Evolutionary conservation across 2,797 vertebrate genomes (phyloP).

Genomic region (Lerista edwardsae): DNA sequence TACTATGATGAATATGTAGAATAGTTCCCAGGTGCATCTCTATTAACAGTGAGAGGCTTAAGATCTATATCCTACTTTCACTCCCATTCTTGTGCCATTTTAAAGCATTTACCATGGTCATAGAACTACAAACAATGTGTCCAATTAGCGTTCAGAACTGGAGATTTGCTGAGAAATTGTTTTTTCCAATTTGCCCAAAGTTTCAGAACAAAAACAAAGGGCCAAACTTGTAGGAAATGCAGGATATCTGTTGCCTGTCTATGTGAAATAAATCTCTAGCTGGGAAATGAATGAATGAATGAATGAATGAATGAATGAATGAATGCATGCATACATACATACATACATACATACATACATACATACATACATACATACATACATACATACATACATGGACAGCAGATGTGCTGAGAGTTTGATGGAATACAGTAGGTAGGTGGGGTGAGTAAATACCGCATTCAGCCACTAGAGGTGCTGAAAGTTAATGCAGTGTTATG

Average conservation of each 20-base stretch:
- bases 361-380: too few relatives aligned
- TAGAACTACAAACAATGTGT: background rate
- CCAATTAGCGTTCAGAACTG: background rate
- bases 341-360: too few relatives aligned
- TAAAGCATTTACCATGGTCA: background rate
- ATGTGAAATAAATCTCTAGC: background rate
- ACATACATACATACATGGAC: too few relatives aligned
- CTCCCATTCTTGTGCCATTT: background rate
- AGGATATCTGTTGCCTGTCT: background rate
- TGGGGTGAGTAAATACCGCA: too few relatives aligned
- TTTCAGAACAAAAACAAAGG: background rate
- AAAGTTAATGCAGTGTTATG: too few relatives aligned
- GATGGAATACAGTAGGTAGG: too few relatives aligned
- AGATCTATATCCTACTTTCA: constrained; percentile 7
- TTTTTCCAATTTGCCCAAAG: background rate
- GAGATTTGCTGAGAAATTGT: background rate
- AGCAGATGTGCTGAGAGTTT: too few relatives aligned
- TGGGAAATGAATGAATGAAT: too few relatives aligned
- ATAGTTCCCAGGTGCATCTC: constrained; percentile 9
- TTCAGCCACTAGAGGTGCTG: too few relatives aligned
- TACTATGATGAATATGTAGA: background rate
- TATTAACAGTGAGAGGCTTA: constrained; percentile 29
- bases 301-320: too few relatives aligned
- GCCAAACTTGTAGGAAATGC: background rate
- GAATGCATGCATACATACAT: too few relatives aligned